phyloP scores from a whole-genome alignment of 1,140 invertebrate species.

The Hylaeus anthracinus region DNA sequence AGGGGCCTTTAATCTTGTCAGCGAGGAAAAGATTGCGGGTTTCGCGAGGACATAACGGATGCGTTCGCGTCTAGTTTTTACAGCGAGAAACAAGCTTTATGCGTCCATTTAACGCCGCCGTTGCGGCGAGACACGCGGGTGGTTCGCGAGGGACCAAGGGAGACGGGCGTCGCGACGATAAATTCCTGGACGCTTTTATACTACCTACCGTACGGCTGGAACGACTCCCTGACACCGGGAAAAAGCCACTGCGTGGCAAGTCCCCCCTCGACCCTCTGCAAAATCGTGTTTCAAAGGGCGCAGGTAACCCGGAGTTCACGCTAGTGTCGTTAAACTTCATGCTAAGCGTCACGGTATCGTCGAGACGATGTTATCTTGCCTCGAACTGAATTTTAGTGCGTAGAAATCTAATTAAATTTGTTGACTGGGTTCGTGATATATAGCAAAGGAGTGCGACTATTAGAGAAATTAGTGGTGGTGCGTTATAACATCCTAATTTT shows the following conservation, averaged over 20 bases:
- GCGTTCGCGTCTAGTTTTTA: constrained; percentile 43
- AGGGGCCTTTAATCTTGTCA: constrained; percentile 17
- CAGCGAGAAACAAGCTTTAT: constrained; percentile 31
- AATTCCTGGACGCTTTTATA: constrained; percentile 36
- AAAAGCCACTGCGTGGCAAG: constrained; percentile 14
- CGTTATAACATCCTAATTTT: too few relatives aligned
- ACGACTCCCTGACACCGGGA: constrained; percentile 12
- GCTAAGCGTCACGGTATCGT: background rate
- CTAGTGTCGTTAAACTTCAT: constrained; percentile 4
- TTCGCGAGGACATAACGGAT: constrained; percentile 67
- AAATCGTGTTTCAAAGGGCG: constrained; percentile 14
- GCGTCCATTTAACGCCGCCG: constrained; percentile 47
- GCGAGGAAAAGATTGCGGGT: constrained; percentile 23
- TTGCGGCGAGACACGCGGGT: constrained; percentile 12
- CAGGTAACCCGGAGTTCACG: background rate
- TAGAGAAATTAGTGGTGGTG: too few relatives aligned
- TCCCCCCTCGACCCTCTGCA: background rate
- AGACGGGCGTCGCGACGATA: constrained; percentile 28
- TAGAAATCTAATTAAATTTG: too few relatives aligned
- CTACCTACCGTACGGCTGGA: constrained; percentile 10
- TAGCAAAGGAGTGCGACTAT: too few relatives aligned
- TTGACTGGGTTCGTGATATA: too few relatives aligned
- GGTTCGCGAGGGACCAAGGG: constrained; percentile 1
- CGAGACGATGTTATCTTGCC: too few relatives aligned
- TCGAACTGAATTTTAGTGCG: too few relatives aligned